Base-by-base conservation (phyloP, 2,797 vertebrate species). In the Pipistrellus pipistrellus region DNA sequence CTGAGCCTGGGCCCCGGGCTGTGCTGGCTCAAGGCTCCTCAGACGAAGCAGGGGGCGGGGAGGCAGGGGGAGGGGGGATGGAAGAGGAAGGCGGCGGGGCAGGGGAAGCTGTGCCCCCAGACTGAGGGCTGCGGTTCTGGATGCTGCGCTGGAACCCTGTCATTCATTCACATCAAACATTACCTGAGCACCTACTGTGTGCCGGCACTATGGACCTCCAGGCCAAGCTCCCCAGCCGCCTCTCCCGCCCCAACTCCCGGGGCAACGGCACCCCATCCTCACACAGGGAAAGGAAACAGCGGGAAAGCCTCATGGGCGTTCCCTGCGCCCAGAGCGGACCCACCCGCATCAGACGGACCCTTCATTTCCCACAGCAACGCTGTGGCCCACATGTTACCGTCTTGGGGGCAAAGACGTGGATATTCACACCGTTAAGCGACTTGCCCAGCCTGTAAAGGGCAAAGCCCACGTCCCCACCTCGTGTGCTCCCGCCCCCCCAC, bases 311-410 rank as follows among this genome's bases (percentile, higher is more conserved):
- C 30, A 10, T 1, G 10, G 71, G 57, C 82, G 55, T n/a, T 3
- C 17, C 0, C 0, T 1, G 41, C 9, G 21, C 83, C 30, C 38
- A 25, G 64, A 25, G 59, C 21, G 23, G 48, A 35, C 41, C 69
- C 84, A 21, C 1, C 23, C 17, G 21, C 83, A 51, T 5, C 0
- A 0, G 20, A 5, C 0, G 0, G 20, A 5, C 1, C 30, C 51
- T 69, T 68, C 13, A 27, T 25, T 82, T 82, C 64, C 53, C 41
- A 77, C 32, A 41, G 5, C 27, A 68, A 75, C 41, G 4, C 55
- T 6, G 0, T 13, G 46, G n/a, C 72, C 73, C 30, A 21, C 8
- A 8, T 13, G 13, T 14, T 18, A 77, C 27, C 55, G 57, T 4
- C 44, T 51, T 18, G 30, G 15, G 53, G 18, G 12, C 25, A 32